Base-by-base conservation (phyloP, 53 echinoderm and acorn worm species). In the Holothuria scabra region DNA sequence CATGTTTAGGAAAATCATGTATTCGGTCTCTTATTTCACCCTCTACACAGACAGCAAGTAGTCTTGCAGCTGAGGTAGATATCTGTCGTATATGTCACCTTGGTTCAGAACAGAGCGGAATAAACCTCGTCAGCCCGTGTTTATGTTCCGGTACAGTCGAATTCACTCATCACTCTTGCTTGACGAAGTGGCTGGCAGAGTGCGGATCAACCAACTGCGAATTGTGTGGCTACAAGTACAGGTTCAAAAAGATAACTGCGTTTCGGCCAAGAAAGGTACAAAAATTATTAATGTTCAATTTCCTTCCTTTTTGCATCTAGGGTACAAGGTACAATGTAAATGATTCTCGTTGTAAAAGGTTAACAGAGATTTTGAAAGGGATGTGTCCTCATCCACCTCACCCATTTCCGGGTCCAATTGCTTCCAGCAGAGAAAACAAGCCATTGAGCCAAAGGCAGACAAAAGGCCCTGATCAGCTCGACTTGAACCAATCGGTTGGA, bases 161-260 rank as follows among this genome's bases (percentile, higher is more conserved):
- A 70, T 94, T 86, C 80, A 81, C 89, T 18, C 94, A 94, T 66
- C 91, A 94, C 29, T 28, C 80, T 14, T 94, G 94, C 74, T 79
- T 91, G 22, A 65, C 89, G 18, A 92, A 84, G 4, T 94, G 94
- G 94, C 65, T 91, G 11, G 87, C 89, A 21, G 89, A 94, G 76
- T 91, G 91, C 35, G 94, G 94, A 4, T 59, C 82, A 21, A 52
- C 89, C 12, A 84, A 68, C 22, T 94, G 94, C 59, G 94, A 94
- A 67, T 87, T 91, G 19, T 94, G 94, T 64, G 91, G 94, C 12
- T 94, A 91, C 49, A 83, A 74, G 56, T 94, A 87, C 58, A 89
- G 83, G 29, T 86, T 92, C 28, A 67, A 79, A 21, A 87, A 71
- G 13, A 20, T 76, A 16, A 74, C 83, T 18, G 74, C 75, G 25